phyloP scores from a whole-genome alignment of 2,888 invertebrate genomes.

The Stenchaetothrips biformis region DNA sequence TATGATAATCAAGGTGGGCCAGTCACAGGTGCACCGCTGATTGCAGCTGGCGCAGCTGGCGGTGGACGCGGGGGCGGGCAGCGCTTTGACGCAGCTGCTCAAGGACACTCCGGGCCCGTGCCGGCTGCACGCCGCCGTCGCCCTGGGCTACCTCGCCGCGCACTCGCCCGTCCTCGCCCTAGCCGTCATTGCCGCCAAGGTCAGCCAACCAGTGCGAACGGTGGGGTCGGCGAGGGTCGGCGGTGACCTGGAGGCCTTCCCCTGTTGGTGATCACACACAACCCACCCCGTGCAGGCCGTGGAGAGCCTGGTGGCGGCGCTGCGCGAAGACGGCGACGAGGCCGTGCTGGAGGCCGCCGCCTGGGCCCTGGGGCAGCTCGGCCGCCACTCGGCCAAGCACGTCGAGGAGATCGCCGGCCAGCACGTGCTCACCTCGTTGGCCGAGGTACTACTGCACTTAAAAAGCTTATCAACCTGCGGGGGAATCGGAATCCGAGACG shows the following conservation, averaged over 20 bases:
- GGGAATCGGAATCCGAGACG: too few relatives aligned
- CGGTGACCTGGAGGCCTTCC: too few relatives aligned
- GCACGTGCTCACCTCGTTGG: conserved; percentile 10
- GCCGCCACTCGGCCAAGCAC: conserved; percentile 10
- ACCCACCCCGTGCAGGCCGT: not conserved
- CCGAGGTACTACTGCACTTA: not conserved
- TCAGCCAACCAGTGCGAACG: not conserved
- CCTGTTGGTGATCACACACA: too few relatives aligned
- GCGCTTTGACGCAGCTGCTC: conserved; percentile 1
- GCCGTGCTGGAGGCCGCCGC: conserved; percentile 3
- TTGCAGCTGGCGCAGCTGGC: conserved; percentile 17
- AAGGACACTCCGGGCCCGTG: not conserved
- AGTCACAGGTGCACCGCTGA: too few relatives aligned
- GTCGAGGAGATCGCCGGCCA: conserved; percentile 7
- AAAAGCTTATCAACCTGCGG: too few relatives aligned
- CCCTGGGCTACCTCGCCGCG: conserved; percentile 10
- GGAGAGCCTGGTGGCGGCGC: not conserved
- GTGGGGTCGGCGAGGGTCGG: too few relatives aligned
- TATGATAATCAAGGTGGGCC: too few relatives aligned
- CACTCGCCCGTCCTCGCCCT: conserved; percentile 12
- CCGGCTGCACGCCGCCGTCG: conserved; percentile 13
- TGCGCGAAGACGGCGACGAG: conserved; percentile 2
- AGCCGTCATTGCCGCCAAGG: conserved; percentile 3
- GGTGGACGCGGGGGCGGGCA: conserved; percentile 5
- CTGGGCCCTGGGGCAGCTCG: not conserved